phyloP scores from a whole-genome alignment of 2,888 invertebrate genomes.

The Parochlus steinenii region DNA sequence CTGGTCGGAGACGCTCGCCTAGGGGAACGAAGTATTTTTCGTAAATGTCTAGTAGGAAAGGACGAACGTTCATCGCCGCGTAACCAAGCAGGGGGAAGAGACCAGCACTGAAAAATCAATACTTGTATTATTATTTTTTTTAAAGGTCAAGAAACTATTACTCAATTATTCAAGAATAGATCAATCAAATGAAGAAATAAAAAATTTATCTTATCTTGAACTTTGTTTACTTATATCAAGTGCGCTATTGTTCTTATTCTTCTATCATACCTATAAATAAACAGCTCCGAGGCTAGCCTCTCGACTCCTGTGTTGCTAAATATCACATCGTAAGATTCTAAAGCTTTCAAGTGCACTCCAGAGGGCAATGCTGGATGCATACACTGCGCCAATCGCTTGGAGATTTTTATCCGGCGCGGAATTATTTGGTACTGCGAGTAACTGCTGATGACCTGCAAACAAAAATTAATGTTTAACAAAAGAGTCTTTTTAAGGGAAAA shows the following conservation, averaged over 20 bases:
- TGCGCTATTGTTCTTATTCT: no score
- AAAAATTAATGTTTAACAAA: constrained; percentile 13
- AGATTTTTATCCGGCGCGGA: constrained; percentile 71
- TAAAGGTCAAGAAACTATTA: not conserved
- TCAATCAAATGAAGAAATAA: not conserved
- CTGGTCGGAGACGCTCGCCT: constrained; percentile 57
- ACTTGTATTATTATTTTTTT: not conserved
- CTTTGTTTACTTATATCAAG: no score
- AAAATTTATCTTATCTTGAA: constrained; percentile 3
- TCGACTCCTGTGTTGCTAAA: constrained; percentile 76
- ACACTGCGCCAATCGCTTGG: constrained; percentile 82
- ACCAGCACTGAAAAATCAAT: constrained; percentile 34
- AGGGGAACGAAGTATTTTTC: constrained; percentile 78
- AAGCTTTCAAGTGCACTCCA: constrained; percentile 78
- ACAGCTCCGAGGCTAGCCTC: constrained; percentile 61
- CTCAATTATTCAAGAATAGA: not conserved
- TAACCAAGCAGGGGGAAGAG: constrained; percentile 77
- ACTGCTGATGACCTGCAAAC: constrained; percentile 50
- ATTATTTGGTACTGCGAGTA: constrained; percentile 72
- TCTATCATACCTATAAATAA: constrained; percentile 62
- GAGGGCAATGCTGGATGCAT: constrained; percentile 84
- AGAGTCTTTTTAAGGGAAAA: constrained; percentile 4
- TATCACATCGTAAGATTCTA: constrained; percentile 82
- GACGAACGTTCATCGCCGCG: constrained; percentile 80
- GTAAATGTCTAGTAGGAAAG: constrained; percentile 62